Conservation (phyloP, 92 coral and sea anemone genomes). For the Porites rus region DNA sequence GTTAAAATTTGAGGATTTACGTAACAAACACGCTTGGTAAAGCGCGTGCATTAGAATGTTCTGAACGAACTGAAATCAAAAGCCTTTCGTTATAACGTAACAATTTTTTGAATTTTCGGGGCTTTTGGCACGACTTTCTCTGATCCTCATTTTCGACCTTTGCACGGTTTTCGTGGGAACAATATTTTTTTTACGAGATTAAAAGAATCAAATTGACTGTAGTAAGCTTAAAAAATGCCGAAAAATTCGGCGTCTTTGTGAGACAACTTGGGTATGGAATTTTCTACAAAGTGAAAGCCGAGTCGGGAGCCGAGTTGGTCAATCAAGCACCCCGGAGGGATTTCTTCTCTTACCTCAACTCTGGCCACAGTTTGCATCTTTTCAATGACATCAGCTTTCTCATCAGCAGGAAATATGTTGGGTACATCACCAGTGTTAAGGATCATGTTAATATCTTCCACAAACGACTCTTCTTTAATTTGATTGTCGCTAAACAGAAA, state of each 20-base stretch:
- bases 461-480: constrained; percentile 97
- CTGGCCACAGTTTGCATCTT: constrained; percentile 99
- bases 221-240: too few relatives aligned
- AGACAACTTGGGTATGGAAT: too few relatives aligned
- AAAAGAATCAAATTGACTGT: too few relatives aligned
- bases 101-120: too few relatives aligned
- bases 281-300: too few relatives aligned
- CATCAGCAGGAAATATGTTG: constrained; percentile 97
- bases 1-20: neutral
- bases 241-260: too few relatives aligned
- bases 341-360: constrained; percentile 76
- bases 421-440: constrained; percentile 98
- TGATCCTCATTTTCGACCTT: too few relatives aligned
- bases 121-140: neutral
- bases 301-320: too few relatives aligned
- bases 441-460: constrained; percentile 98
- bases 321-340: neutral
- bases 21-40: neutral
- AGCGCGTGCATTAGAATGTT: neutral
- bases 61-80: neutral
- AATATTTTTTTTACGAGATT: too few relatives aligned
- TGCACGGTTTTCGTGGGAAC: too few relatives aligned
- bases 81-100: neutral
- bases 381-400: constrained; percentile 98
- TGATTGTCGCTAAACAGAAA: constrained; percentile 98